Conservation (phyloP, 1,140 invertebrate genomes). For the Magallana ariakensis region DNA sequence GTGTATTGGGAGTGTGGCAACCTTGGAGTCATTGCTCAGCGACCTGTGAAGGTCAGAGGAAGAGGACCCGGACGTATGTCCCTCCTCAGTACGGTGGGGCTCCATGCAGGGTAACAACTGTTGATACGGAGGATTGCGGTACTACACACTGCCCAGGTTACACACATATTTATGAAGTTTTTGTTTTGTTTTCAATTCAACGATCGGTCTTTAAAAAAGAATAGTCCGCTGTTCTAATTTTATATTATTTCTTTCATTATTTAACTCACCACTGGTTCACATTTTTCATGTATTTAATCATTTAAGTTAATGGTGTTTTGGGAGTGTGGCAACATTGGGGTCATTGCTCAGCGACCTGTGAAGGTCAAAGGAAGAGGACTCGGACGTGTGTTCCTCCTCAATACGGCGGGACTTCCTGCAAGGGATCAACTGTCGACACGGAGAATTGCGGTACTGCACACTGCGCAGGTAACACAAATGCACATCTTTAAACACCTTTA, state of each 20-base stretch:
- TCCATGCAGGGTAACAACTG: neutral
- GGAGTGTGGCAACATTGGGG: neutral
- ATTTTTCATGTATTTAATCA: too few relatives aligned
- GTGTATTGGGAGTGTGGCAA: neutral
- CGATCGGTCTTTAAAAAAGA: too few relatives aligned
- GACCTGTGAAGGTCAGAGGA: neutral
- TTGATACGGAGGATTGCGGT: neutral
- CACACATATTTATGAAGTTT: too few relatives aligned
- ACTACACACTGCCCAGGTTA: too few relatives aligned
- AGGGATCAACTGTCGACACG: neutral
- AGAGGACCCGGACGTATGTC: neutral
- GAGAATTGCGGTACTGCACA: neutral
- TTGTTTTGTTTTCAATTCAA: too few relatives aligned
- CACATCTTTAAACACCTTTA: too few relatives aligned
- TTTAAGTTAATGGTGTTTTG: neutral
- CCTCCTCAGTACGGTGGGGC: neutral
- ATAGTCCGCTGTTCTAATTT: too few relatives aligned
- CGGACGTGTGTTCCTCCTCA: neutral
- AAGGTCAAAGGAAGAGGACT: neutral
- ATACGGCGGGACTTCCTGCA: neutral
- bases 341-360: neutral
- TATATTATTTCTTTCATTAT: too few relatives aligned
- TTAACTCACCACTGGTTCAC: too few relatives aligned
- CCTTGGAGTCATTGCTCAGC: neutral
- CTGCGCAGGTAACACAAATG: too few relatives aligned